Conservation (phyloP, 2,797 vertebrate genomes). For the Diplodus sargus region DNA sequence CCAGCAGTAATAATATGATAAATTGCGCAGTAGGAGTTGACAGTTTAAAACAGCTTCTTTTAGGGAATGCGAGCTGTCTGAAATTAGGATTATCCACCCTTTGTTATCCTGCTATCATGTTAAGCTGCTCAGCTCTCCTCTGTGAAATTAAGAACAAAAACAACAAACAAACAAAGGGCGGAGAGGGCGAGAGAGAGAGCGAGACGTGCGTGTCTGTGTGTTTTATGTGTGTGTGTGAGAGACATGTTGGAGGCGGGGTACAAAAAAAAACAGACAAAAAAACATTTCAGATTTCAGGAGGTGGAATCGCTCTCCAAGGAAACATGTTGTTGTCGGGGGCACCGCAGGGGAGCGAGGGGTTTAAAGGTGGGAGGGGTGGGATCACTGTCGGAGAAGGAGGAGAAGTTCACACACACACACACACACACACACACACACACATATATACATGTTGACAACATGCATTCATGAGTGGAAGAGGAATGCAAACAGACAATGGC, state of each 20-base stretch:
- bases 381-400: conserved; percentile 48
- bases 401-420: conserved; percentile 55
- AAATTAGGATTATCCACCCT: conserved; percentile 73
- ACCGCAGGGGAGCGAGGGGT: conserved; percentile 50
- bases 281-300: conserved; percentile 56
- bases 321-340: conserved; percentile 73
- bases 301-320: conserved; percentile 65
- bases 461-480: conserved; percentile 41
- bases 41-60: conserved; percentile 61
- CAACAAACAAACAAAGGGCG: conserved; percentile 66
- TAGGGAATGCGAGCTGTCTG: conserved; percentile 38
- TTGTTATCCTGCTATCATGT: conserved; percentile 69
- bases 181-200: conserved; percentile 12
- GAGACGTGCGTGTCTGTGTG: neutral
- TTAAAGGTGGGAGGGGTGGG: conserved; percentile 54
- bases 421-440: conserved; percentile 44
- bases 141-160: conserved; percentile 70
- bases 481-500: conserved; percentile 70
- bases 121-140: conserved; percentile 66
- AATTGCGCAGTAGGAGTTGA: conserved; percentile 47
- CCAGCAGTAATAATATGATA: conserved; percentile 11
- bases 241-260: neutral
- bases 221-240: conserved; percentile 4
- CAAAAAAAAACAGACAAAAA: conserved; percentile 9
- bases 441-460: conserved; percentile 40